Evolutionary conservation across 2,888 invertebrate genomes (phyloP).

Genomic region (Conistra vaccinii): DNA sequence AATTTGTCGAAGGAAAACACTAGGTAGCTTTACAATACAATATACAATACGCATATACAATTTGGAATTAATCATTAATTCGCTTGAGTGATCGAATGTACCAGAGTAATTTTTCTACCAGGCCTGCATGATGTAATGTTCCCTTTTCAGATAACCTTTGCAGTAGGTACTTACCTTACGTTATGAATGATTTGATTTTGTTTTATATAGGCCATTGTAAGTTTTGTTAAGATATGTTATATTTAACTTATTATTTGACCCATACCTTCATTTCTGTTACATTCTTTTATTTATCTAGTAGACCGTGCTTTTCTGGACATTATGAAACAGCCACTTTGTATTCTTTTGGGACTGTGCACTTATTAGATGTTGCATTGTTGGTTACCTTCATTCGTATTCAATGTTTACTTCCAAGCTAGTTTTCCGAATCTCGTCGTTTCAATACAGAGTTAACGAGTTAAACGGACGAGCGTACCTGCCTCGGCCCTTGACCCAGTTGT

Average conservation of each 20-base stretch:
- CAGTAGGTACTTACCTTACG: background rate
- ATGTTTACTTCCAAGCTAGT: constrained; percentile 30
- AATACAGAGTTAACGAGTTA: constrained; percentile 46
- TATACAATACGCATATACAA: background rate
- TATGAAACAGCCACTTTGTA: background rate
- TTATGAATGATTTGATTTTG: too few relatives aligned
- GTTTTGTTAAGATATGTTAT: background rate
- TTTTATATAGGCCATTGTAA: background rate
- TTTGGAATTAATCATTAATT: background rate
- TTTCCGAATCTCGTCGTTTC: constrained; percentile 35
- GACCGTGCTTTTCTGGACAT: background rate
- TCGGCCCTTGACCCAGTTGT: constrained; percentile 59
- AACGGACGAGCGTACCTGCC: constrained; percentile 42
- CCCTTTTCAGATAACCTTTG: background rate
- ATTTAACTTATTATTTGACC: background rate
- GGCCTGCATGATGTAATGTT: background rate
- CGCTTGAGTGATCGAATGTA: background rate
- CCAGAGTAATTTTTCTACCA: background rate
- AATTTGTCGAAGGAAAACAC: background rate
- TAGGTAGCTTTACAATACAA: too few relatives aligned
- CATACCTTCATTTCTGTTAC: background rate
- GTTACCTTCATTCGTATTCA: constrained; percentile 10
- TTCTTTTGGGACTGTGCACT: background rate
- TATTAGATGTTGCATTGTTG: background rate
- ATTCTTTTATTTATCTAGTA: background rate